phyloP scores from a whole-genome alignment of 2,113 vertebrate species.

The Gorsachius goisagi region DNA sequence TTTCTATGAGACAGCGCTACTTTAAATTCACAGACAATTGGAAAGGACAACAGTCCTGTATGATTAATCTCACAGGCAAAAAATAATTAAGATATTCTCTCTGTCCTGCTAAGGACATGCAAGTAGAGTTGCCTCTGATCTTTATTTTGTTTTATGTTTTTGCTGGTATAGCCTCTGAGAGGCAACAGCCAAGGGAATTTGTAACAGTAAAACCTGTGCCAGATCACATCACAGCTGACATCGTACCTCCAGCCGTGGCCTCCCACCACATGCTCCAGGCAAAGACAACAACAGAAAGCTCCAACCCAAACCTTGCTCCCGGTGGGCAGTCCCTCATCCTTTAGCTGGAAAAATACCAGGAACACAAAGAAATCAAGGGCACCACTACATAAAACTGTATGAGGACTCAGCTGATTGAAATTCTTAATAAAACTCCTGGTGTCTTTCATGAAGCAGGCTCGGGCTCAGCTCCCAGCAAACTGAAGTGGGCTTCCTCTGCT shows the following conservation, averaged over 20 bases:
- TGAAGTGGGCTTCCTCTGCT: neutral
- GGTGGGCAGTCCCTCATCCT: neutral
- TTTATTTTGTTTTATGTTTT: conserved; percentile 19
- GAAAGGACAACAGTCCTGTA: neutral
- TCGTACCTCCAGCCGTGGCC: neutral
- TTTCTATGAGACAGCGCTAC: neutral
- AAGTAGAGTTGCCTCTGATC: conserved; percentile 30
- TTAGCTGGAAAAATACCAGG: neutral
- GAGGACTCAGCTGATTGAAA: conserved; percentile 3
- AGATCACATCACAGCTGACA: conserved; percentile 49
- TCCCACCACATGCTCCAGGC: neutral
- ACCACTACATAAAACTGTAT: neutral
- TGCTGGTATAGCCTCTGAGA: conserved; percentile 4
- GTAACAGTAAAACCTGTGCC: conserved; percentile 3
- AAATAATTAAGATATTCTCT: conserved; percentile 15
- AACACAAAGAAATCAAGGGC: conserved; percentile 42
- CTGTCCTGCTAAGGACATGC: neutral
- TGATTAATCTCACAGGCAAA: conserved; percentile 13
- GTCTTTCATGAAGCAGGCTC: neutral
- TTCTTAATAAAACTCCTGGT: neutral
- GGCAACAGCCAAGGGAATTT: conserved; percentile 11
- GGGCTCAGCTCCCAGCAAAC: neutral
- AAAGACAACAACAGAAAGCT: conserved; percentile 57
- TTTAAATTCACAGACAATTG: neutral
- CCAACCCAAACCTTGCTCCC: conserved; percentile 20